phyloP scores from a whole-genome alignment of 2,113 vertebrate genomes.

The Asarcornis scutulata region DNA sequence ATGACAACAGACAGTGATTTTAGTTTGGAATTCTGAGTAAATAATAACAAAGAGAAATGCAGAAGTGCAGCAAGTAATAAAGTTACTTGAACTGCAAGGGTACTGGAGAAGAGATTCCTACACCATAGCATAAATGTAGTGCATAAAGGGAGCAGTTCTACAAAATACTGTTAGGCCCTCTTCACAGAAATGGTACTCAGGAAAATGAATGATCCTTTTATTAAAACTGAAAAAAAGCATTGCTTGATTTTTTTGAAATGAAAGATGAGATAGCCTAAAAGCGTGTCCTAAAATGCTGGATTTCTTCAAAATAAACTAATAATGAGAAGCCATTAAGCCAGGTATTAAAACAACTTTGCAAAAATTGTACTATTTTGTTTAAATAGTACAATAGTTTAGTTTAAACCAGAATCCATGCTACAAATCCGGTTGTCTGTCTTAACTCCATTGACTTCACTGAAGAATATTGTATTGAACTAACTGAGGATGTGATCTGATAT shows the following conservation, averaged over 20 bases:
- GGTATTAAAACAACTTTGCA: not conserved
- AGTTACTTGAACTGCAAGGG: not conserved
- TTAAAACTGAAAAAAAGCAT: not conserved
- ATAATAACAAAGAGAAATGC: not conserved
- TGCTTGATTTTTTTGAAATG: not conserved
- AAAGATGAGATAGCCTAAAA: not conserved
- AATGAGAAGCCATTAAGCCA: not conserved
- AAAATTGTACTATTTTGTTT: not conserved
- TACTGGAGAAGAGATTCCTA: not conserved
- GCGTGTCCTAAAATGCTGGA: not conserved
- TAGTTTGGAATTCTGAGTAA: not conserved
- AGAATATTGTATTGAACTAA: not conserved
- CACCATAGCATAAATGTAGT: accelerated
- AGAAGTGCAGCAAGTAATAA: not conserved
- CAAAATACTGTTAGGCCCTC: not conserved
- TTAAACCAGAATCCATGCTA: not conserved
- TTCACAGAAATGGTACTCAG: not conserved
- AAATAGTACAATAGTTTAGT: not conserved
- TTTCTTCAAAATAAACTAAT: not conserved
- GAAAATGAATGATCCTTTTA: not conserved
- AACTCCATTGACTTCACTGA: not conserved
- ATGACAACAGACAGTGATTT: not conserved
- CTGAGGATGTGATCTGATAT: not conserved
- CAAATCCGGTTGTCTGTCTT: not conserved
- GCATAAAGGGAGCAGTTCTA: not conserved